These are phyloP conservation scores for Vimba vimba DNA, from an alignment of 2,113 vertebrate species.

Conservation along the genomic window DNA sequence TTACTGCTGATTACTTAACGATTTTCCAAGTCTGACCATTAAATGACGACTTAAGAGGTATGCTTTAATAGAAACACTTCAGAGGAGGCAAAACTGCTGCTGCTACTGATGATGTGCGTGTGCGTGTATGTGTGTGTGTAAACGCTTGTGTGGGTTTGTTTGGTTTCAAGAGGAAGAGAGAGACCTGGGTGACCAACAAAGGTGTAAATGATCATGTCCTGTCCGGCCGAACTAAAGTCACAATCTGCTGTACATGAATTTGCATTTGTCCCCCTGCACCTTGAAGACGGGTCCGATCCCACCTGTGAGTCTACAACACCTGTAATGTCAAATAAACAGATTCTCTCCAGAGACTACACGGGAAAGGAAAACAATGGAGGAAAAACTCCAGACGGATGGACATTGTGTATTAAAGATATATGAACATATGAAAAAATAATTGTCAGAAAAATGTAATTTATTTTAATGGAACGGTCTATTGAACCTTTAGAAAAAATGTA, in stretches of 20 bases:
- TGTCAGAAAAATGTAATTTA: neutral
- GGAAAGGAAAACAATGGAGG: neutral
- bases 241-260: conserved; percentile 36
- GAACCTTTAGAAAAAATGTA: neutral
- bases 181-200: conserved; percentile 20
- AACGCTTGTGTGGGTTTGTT: neutral
- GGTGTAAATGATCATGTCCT: conserved; percentile 19
- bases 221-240: neutral
- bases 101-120: neutral
- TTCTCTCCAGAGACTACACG: neutral
- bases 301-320: conserved; percentile 15
- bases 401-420: neutral
- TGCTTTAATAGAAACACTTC: neutral
- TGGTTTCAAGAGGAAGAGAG: conserved; percentile 22
- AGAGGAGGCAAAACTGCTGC: neutral
- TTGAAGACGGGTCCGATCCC: neutral
- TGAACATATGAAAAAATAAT: neutral
- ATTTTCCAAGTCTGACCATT: neutral
- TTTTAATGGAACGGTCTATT: neutral
- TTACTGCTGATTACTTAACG: conserved; percentile 4
- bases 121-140: neutral
- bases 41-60: neutral
- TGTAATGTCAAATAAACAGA: conserved; percentile 13
- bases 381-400: neutral
- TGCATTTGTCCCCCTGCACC: conserved; percentile 18